Evolutionary conservation across 2,888 invertebrate genomes (phyloP).

Genomic region (Dinocampus coccinellae): DNA sequence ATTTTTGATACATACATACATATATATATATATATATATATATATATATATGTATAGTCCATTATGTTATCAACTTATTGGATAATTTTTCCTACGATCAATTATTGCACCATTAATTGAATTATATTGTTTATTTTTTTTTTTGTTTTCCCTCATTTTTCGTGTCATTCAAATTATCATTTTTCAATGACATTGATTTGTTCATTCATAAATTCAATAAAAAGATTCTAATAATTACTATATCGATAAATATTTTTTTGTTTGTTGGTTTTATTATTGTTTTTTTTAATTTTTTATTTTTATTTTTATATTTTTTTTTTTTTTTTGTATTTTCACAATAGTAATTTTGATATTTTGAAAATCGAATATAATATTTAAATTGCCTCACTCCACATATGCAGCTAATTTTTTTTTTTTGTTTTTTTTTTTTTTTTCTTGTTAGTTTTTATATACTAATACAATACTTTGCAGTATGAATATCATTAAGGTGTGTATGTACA

Average conservation of each 20-base stretch:
- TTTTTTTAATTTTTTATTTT: background rate
- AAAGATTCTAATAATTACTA: background rate
- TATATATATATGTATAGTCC: background rate
- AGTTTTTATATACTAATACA: background rate
- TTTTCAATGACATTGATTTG: too few species aligned
- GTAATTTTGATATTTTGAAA: too few species aligned
- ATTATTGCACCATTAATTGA: background rate
- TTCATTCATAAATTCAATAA: background rate
- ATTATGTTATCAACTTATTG: background rate
- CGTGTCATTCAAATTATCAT: background rate
- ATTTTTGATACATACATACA: too few species aligned
- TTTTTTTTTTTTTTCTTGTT: background rate
- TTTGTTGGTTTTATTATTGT: background rate
- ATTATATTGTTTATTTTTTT: background rate
- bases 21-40: background rate
- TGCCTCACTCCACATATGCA: conserved; percentile 17
- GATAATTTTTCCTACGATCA: background rate
- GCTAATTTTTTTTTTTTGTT: background rate
- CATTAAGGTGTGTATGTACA: conserved; percentile 44
- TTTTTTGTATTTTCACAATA: too few species aligned
- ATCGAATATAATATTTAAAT: conserved; percentile 25
- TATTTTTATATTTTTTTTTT: conserved; percentile 5
- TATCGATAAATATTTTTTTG: too few species aligned
- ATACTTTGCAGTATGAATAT: conserved; percentile 32
- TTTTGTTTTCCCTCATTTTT: background rate